Base-by-base conservation (phyloP, 2,888 invertebrate species). In the Drosophila vallismaia region DNA sequence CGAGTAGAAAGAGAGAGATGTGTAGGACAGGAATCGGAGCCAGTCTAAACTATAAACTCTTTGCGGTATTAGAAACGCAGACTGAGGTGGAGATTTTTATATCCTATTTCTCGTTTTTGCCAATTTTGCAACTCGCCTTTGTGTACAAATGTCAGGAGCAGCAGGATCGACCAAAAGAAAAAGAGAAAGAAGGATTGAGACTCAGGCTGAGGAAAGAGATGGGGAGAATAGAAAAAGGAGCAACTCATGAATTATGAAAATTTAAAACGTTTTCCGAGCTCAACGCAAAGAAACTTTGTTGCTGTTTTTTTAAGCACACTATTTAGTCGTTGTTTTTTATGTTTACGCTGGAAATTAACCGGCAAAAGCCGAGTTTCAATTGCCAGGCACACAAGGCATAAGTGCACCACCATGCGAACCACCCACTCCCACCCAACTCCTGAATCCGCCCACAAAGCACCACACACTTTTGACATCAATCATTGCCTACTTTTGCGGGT, bases 231-330 rank as follows among this genome's bases (percentile, higher is more conserved):
- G 46, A 26, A 6, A 19, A 29, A 9, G 38, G 40, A 40, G 45
- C 38, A 31, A 52, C 67, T 76, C 74, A 88, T 88, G 83, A 86
- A 88, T 88, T 83, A 86, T 83, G 83, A 86, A 83, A 83, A 82
- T 79, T 83, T 74, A 77, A 88, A 77, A 74, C 69, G 62, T 68
- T 76, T 36, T 33, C 26, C 60, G 70, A 53, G 70, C 56, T 19
- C 70, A 66, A 63, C 54, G 84, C 70, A 64, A 71, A 70, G 59
- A 64, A 85, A 87, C 86, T 85, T 80, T 83, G 49, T 69, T 57
- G 53, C 62, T 49, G 14, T 46, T 38, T 57, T 49, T 49, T 49
- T 46, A 55, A 24, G 19, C 36, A 6, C n/a, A 31, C 46, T 52
- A 51, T 49, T 40, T 56, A 52, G 49, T 8, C 40, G 42, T 56